Conservation (phyloP, 1,140 invertebrate genomes). For the Drosophila varians region DNA sequence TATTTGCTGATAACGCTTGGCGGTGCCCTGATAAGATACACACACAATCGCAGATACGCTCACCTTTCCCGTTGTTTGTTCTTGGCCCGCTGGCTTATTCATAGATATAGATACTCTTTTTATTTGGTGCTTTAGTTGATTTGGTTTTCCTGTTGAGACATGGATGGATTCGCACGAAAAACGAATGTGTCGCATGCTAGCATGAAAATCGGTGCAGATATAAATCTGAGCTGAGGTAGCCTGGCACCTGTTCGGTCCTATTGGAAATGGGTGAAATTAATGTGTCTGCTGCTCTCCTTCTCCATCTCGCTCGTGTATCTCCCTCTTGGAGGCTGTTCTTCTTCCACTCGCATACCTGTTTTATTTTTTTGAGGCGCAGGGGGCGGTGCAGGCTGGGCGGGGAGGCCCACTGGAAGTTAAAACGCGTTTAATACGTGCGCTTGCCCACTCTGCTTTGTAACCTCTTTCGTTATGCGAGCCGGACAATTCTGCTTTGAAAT, state of each 20-base stretch:
- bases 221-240: constrained; percentile 33
- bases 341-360: constrained; percentile 64
- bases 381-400: background rate
- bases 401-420: constrained; percentile 47
- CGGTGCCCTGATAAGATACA: constrained; percentile 62
- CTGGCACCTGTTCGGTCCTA: constrained; percentile 27
- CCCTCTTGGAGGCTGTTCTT: constrained; percentile 38
- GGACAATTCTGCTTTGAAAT: constrained; percentile 73
- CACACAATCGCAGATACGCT: constrained; percentile 26
- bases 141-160: constrained; percentile 32
- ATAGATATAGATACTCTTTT: constrained; percentile 14
- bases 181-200: constrained; percentile 17
- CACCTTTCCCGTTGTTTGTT: constrained; percentile 47
- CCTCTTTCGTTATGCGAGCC: constrained; percentile 73
- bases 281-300: constrained; percentile 21
- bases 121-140: constrained; percentile 7
- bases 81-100: constrained; percentile 43
- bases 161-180: constrained; percentile 32
- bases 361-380: constrained; percentile 2
- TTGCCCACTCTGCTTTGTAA: constrained; percentile 74
- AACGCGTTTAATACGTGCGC: constrained; percentile 77
- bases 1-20: constrained; percentile 65
- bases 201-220: constrained; percentile 47
- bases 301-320: constrained; percentile 8
- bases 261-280: constrained; percentile 63